Conservation (phyloP, 2,113 vertebrate species). For the Hiodon alosoides region DNA sequence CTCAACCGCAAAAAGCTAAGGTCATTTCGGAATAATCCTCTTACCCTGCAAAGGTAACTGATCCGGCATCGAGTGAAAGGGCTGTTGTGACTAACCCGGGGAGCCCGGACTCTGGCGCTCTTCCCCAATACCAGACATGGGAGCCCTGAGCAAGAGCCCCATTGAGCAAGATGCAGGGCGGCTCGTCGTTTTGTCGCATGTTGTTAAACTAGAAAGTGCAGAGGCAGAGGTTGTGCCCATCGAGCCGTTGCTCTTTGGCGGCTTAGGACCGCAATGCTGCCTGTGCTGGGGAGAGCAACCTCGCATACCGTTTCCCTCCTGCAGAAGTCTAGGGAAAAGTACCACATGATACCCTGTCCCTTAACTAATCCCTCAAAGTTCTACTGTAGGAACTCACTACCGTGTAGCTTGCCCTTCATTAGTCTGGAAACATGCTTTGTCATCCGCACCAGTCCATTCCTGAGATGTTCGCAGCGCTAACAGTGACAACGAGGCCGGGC, state of each 20-base stretch:
- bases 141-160: constrained; percentile 34
- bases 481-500: not conserved
- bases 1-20: not conserved
- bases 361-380: too few species aligned
- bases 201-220: not conserved
- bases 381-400: too few species aligned
- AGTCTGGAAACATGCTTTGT: too few species aligned
- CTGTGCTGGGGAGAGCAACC: too few species aligned
- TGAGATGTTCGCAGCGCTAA: not conserved
- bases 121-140: constrained; percentile 34
- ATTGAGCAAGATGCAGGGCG: constrained; percentile 2
- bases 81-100: not conserved
- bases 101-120: not conserved
- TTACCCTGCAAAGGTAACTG: constrained; percentile 21
- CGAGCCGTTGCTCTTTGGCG: not conserved
- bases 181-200: not conserved
- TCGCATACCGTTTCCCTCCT: too few species aligned
- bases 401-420: too few species aligned
- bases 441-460: not conserved
- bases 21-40: constrained; percentile 8
- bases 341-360: too few species aligned
- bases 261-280: too few species aligned
- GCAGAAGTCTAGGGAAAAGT: too few species aligned
- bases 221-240: not conserved
- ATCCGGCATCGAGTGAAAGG: constrained; percentile 31